phyloP scores from a whole-genome alignment of 2,888 invertebrate genomes.

The Zaprionus lineosus region DNA sequence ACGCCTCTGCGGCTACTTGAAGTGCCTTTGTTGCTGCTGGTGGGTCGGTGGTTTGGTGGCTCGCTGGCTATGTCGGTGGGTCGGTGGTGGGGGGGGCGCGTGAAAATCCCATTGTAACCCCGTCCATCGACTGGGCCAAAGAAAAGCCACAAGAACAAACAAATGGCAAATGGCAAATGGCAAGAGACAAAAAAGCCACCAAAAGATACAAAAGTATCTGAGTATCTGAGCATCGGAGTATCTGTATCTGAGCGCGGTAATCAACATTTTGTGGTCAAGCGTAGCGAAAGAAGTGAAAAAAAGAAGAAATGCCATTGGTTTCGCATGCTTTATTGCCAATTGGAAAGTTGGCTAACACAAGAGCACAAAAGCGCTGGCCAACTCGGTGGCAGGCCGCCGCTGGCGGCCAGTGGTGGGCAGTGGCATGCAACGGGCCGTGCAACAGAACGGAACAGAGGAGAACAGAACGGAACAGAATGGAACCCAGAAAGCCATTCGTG shows the following conservation, averaged over 20 bases:
- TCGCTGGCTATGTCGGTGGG: no score
- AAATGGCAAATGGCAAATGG: no score
- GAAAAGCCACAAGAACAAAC: constrained; percentile 7
- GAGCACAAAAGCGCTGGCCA: no score
- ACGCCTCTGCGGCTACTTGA: constrained; percentile 64
- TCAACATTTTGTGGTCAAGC: constrained; percentile 75
- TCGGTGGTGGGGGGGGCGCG: constrained; percentile 60
- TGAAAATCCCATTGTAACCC: constrained; percentile 69
- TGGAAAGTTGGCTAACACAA: constrained; percentile 74
- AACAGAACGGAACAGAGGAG: constrained; percentile 1
- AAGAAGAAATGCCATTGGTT: constrained; percentile 62
- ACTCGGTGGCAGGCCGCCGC: constrained; percentile 10
- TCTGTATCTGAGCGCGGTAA: constrained; percentile 61
- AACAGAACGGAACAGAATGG: constrained; percentile 4
- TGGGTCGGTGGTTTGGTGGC: no score
- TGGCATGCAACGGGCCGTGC: no score
- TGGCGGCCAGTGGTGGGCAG: no score
- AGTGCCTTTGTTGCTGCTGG: constrained; percentile 17
- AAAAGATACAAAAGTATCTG: constrained; percentile 26
- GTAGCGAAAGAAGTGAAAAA: constrained; percentile 29
- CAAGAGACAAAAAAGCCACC: no score
- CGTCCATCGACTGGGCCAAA: constrained; percentile 4
- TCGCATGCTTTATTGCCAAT: constrained; percentile 78
- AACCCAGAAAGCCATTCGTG: constrained; percentile 51
- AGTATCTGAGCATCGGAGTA: no score